phyloP scores from a whole-genome alignment of 2,113 vertebrate genomes.

The Myiagra hebetior region DNA sequence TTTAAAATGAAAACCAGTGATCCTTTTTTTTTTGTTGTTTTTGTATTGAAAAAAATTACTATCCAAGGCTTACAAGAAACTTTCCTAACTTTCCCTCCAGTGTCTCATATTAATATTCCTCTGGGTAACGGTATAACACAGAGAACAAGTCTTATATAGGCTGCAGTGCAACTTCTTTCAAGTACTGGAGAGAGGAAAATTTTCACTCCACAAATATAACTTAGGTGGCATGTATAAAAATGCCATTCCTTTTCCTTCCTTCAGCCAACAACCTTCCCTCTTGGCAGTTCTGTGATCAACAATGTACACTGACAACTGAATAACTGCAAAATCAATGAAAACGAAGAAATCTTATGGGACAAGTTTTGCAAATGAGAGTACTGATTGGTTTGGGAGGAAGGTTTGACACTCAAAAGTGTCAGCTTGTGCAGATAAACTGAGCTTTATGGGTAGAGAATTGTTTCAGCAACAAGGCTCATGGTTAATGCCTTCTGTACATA shows the following conservation, averaged over 20 bases:
- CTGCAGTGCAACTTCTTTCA: background rate
- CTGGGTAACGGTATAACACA: background rate
- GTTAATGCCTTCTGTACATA: background rate
- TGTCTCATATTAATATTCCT: slow-evolving; percentile 1
- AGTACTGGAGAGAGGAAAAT: background rate
- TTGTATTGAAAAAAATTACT: background rate
- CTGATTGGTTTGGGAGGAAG: background rate
- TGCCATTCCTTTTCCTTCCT: background rate
- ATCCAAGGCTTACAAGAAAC: background rate
- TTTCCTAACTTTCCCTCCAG: background rate
- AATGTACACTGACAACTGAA: background rate
- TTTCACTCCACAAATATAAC: background rate
- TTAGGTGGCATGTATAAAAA: background rate
- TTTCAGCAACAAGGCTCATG: background rate
- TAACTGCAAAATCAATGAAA: slow-evolving; percentile 16
- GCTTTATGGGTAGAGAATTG: background rate
- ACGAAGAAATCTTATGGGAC: background rate
- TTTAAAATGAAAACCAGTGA: background rate
- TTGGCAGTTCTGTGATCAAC: background rate
- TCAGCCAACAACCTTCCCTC: background rate
- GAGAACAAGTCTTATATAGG: background rate
- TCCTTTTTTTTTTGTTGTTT: background rate
- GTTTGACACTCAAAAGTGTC: background rate
- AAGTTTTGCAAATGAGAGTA: background rate
- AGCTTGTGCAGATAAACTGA: background rate